A percentile compares a stretch with the other conserved stretches of the same genome.
Evolutionary conservation across 2,888 invertebrate species (phyloP).

Genomic region (Tinea trinotella): DNA sequence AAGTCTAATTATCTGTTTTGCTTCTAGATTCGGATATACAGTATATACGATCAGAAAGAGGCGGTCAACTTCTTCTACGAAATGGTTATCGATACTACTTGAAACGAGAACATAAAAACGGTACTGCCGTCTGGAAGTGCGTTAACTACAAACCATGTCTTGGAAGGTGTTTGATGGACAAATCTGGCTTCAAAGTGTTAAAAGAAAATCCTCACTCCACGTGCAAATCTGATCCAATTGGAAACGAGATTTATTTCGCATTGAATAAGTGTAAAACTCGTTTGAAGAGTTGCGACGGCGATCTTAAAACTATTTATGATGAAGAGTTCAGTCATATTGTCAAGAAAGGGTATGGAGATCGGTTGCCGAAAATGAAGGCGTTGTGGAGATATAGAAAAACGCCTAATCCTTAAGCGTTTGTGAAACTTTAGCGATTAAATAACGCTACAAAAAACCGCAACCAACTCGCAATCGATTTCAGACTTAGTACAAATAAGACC

Average conservation of each 20-base stretch:
- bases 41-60: slow-evolving; percentile 27
- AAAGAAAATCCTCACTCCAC: neutral
- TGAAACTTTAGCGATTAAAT: too few relatives aligned
- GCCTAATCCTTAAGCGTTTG: too few relatives aligned
- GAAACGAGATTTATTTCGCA: neutral
- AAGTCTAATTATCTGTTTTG: neutral
- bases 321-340: neutral
- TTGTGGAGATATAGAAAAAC: neutral
- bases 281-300: neutral
- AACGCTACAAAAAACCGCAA: too few relatives aligned
- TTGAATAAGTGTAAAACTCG: slow-evolving; percentile 1
- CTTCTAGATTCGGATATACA: slow-evolving; percentile 14
- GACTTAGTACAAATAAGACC: too few relatives aligned
- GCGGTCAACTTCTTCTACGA: slow-evolving; percentile 21
- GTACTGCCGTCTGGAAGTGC: neutral
- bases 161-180: neutral
- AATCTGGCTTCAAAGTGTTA: neutral
- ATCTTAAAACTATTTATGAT: neutral
- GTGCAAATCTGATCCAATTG: neutral
- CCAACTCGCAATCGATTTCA: too few relatives aligned
- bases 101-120: neutral
- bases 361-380: neutral
- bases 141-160: neutral
- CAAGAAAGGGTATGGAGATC: neutral
- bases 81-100: slow-evolving; percentile 20